Evolutionary conservation across 2,888 invertebrate genomes (phyloP).

Genomic region (Ariolimax columbianus): DNA sequence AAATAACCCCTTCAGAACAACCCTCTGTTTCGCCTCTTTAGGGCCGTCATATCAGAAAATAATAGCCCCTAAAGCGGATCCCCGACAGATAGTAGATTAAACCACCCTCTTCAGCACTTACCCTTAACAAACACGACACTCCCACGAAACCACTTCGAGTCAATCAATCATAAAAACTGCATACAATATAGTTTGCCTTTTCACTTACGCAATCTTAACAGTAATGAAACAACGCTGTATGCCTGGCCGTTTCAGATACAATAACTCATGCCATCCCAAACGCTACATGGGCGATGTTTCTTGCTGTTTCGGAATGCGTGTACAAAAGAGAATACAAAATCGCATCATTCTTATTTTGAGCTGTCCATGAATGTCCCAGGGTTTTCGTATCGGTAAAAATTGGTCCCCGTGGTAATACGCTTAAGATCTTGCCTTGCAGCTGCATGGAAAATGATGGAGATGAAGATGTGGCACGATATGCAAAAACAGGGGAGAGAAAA

Average conservation of each 20-base stretch:
- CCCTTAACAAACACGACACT: too few relatives aligned
- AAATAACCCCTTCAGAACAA: too few relatives aligned
- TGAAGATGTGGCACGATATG: neutral
- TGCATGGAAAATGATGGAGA: slow-evolving; percentile 3
- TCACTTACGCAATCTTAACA: too few relatives aligned
- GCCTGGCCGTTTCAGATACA: neutral
- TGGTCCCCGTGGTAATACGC: neutral
- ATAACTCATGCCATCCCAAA: neutral
- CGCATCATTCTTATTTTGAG: neutral
- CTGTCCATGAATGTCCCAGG: neutral
- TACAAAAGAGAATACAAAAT: neutral
- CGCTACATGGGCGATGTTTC: neutral
- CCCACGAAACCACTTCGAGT: too few relatives aligned
- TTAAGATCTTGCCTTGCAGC: neutral
- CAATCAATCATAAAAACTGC: too few relatives aligned
- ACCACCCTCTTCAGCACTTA: too few relatives aligned
- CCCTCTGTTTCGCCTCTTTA: too few relatives aligned
- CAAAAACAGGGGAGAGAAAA: neutral
- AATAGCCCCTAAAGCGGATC: too few relatives aligned
- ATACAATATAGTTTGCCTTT: too few relatives aligned
- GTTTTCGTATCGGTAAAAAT: neutral
- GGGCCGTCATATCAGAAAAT: too few relatives aligned
- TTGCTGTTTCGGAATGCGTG: neutral
- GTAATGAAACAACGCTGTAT: neutral
- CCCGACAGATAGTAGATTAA: too few relatives aligned